Base-by-base conservation (phyloP, 2,113 vertebrate species). In the Xerus inauris region DNA sequence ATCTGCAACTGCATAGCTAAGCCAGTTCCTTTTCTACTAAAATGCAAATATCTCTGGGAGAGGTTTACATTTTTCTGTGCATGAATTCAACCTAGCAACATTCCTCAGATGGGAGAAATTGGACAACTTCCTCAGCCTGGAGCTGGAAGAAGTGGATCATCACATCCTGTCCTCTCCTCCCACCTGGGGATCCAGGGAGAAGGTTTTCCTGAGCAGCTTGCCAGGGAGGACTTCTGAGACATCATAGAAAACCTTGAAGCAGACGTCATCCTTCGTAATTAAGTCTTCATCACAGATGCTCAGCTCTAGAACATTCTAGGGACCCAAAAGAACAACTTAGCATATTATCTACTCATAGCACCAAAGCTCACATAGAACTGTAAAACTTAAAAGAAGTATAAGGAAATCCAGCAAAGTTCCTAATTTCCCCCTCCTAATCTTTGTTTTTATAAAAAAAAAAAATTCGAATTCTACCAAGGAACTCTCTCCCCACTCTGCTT, bases 291-390 rank as follows among this genome's bases (percentile, higher is more conserved):
- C 98, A 45, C 97, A 98, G 92, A 99, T 6, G 45, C 95, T 98
- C 64, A 99, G 73, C 71, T 99, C 98, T 82, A 99, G 98, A 97
- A 99, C 71, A 51, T 99, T 99, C 99, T 99, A 83, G 19, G 72
- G 73, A 94, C 47, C 71, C 59, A 24, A 62, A 69, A 89, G 95
- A 94, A 89, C 13, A 65, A 76, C 16, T 47, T 38, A 62, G 59
- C 20, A 51, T 62, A 73, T 82, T 51, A 75, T 51, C 62, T 47
- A 30, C 75, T 80, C 38, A 35, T 1, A 4, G 35, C 35, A 51
- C 71, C 20, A 51, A 28, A 84, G 65, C 35, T 65, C 24, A 80
- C 32, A 22, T 49, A 65, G 13, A 83, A 77, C 8, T 7, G 10
- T 84, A 92, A 81, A 94, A 57, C 7, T 69, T 82, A n/a, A 59